Evolutionary conservation across 2,797 vertebrate species (phyloP), one percentile per base, ranked within the genome.

Genomic region (Antennarius maculatus): DNA sequence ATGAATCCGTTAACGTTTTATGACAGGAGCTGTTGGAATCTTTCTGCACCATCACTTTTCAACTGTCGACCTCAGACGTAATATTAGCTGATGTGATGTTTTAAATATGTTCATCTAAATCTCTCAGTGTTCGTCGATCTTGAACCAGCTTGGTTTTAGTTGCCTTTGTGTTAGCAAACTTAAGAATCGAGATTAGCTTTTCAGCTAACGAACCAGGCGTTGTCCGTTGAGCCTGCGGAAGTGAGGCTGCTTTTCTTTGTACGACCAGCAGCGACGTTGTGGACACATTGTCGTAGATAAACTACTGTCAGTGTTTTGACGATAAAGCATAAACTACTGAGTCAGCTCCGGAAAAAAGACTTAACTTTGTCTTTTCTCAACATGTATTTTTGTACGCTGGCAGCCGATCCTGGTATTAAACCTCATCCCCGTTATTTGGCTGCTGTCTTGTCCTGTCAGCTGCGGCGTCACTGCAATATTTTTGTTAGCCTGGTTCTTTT

Each of bases 151-250:
- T 18, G 9, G n/a, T 49, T 15, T 28, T 53, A 46, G 23, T 61
- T 56, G 27, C 47, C 41, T 55, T 34, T n/a, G 6, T 8, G 16
- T 53, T 51, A 54, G 73, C 42, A 50, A 80, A 80, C 57, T 71
- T 66, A 2, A 52, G 45, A 58, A 60, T 61, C 8, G 29, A 31
- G 61, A 8, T 69, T 89, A 91, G 88, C 89, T 18, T 73, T 3
- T 0, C 17, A 57, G 88, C 88, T 89, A 88, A 63, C 79, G 2
- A 56, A 52, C 0, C 91, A 91, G 91, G 89, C 91, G 91, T 92
- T 90, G 89, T 86, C 91, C 79, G 72, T 71, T 76, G 74, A 71
- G 77, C 79, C 82, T 85, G 84, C 91, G 89, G 89, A 91, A 91
- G 87, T 87, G 65, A 64, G 55, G 47, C 61, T 54, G 66, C 57